These are phyloP conservation scores for Seira ritae DNA, from an alignment of 2,888 invertebrate species.

Conservation along the genomic window DNA sequence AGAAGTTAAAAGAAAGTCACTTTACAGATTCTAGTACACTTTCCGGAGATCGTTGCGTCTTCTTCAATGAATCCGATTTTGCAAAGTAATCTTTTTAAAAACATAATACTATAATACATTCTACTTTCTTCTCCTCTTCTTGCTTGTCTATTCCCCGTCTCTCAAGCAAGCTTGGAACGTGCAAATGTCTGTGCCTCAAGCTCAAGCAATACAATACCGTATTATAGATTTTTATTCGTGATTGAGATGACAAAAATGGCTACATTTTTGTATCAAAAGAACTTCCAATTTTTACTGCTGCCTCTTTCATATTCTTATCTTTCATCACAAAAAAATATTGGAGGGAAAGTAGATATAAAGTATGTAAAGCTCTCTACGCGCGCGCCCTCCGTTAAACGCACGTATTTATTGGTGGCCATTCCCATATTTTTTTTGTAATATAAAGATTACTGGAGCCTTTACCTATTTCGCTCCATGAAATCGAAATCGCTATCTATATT, in stretches of 20 bases:
- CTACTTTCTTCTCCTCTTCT: not conserved
- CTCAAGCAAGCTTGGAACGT: not conserved
- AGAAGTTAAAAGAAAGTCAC: constrained; percentile 14
- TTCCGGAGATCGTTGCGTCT: constrained; percentile 9
- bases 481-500: constrained; percentile 4
- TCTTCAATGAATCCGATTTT: constrained; percentile 14
- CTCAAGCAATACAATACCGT: not conserved
- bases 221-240: constrained; percentile 7
- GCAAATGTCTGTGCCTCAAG: too few species aligned
- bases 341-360: not conserved
- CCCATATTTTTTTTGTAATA: constrained; percentile 3
- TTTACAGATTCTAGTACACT: not conserved
- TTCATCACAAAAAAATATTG: not conserved
- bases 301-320: not conserved
- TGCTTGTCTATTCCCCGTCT: not conserved
- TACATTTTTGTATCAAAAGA: not conserved
- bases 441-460: constrained; percentile 3
- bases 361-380: not conserved
- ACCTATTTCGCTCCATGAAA: constrained; percentile 4
- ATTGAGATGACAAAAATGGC: constrained; percentile 13
- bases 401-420: constrained; percentile 8
- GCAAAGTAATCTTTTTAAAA: constrained; percentile 14
- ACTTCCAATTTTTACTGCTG: not conserved
- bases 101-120: constrained; percentile 10
- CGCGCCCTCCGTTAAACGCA: not conserved